Percentiles rank a stretch among this genome's conserved stretches.
These are phyloP conservation scores for Shinisaurus crocodilurus DNA, from an alignment of 2,113 vertebrate species.

Conservation along the genomic window DNA sequence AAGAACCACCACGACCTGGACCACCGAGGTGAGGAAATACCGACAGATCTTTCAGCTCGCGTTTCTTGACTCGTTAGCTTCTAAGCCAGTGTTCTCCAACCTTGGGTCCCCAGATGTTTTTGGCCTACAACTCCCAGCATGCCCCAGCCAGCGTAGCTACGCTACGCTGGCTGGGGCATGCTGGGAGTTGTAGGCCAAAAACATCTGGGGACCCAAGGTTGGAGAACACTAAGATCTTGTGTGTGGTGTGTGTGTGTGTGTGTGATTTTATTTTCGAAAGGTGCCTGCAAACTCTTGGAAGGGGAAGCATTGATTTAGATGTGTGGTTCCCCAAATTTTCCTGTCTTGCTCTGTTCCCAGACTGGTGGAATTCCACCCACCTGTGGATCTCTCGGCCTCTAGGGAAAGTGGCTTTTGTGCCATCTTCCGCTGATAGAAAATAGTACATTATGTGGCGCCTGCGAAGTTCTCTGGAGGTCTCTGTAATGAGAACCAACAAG, in stretches of 20 bases:
- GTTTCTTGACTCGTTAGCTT: not conserved
- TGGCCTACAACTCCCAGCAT: no score
- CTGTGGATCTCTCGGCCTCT: not conserved
- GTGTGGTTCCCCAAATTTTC: not conserved
- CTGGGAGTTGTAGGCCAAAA: no score
- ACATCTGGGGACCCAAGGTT: no score
- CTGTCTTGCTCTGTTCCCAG: not conserved
- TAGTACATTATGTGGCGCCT: no score
- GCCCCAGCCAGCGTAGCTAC: no score
- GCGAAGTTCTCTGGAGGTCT: not conserved
- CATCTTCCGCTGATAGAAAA: not conserved
- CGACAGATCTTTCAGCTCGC: no score
- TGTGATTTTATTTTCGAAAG: not conserved
- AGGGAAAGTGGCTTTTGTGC: not conserved
- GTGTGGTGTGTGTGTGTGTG: no score
- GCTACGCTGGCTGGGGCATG: no score
- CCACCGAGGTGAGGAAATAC: constrained; percentile 87
- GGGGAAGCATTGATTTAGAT: not conserved
- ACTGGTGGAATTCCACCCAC: not conserved
- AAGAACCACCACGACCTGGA: constrained; percentile 97
- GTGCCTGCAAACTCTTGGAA: not conserved
- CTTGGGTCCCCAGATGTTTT: no score
- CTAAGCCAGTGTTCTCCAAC: no score
- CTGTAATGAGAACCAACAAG: not conserved
- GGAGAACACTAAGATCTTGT: not conserved